phyloP scores from a whole-genome alignment of 1,140 invertebrate species.

The Sminthurides bifidus region DNA sequence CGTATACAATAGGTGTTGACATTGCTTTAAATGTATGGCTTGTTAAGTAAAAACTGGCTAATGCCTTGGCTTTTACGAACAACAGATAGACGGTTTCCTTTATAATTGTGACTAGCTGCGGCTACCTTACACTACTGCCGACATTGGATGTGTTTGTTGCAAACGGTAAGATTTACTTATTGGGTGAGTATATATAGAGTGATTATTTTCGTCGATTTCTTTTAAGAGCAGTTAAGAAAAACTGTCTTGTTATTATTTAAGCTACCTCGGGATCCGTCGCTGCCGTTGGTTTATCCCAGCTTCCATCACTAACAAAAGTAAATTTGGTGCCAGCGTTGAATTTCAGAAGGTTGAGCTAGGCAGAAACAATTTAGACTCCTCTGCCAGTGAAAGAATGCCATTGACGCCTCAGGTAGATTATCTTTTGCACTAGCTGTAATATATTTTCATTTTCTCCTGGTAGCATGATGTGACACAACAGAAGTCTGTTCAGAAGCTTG shows the following conservation, averaged over 20 bases:
- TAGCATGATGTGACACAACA: too few species aligned
- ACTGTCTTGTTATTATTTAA: neutral
- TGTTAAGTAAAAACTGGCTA: too few species aligned
- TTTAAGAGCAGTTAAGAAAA: neutral
- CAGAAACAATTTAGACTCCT: neutral
- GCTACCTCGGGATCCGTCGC: constrained; percentile 24
- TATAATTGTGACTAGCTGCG: too few species aligned
- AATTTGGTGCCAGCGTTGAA: constrained; percentile 11
- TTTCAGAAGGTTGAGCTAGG: neutral
- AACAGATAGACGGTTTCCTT: too few species aligned
- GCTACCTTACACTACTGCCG: too few species aligned
- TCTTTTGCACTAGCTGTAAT: too few species aligned
- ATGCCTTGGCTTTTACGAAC: too few species aligned
- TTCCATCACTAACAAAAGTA: constrained; percentile 12
- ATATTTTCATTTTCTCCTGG: too few species aligned
- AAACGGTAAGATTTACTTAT: constrained; percentile 18
- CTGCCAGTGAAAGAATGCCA: constrained; percentile 9
- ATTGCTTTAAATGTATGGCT: too few species aligned
- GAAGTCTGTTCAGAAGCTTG: too few species aligned
- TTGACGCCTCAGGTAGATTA: constrained; percentile 9
- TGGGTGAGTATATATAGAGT: neutral
- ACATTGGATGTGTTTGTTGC: constrained; percentile 30
- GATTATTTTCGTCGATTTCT: neutral
- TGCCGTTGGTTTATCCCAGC: constrained; percentile 23
- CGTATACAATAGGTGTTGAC: too few species aligned